A percentile compares a stretch with the other conserved stretches of the same genome.
phyloP scores from a whole-genome alignment of 2,113 vertebrate species.

The Euleptes europaea region DNA sequence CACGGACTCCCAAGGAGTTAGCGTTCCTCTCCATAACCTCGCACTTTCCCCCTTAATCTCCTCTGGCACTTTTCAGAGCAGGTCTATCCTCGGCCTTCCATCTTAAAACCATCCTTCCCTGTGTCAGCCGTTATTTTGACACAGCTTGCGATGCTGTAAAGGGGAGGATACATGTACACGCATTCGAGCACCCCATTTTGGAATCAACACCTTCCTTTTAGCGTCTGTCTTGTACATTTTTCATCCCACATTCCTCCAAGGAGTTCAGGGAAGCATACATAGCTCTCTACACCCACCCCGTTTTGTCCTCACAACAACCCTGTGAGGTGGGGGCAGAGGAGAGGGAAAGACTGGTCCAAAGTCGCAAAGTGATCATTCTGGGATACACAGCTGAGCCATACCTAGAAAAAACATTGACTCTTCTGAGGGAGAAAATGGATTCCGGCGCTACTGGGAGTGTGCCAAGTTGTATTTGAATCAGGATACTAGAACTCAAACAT shows the following conservation, averaged over 20 bases:
- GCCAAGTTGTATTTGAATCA: background rate
- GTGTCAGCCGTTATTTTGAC: background rate
- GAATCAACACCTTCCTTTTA: no score
- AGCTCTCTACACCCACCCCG: no score
- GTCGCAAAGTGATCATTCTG: background rate
- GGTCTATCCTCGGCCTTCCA: background rate
- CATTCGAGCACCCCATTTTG: no score
- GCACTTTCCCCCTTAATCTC: background rate
- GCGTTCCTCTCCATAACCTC: background rate
- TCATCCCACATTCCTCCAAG: no score
- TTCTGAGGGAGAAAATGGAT: background rate
- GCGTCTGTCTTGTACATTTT: no score
- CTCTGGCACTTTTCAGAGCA: background rate
- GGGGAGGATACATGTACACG: no score
- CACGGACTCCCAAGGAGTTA: background rate
- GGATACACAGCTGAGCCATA: background rate
- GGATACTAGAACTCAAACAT: slow-evolving; percentile 12
- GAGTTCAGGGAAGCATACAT: no score
- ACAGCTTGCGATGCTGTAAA: background rate
- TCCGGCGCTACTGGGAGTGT: background rate
- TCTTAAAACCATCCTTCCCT: background rate
- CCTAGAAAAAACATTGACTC: background rate
- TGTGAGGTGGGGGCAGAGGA: background rate
- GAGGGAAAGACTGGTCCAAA: background rate
- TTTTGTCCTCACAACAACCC: no score